phyloP scores from a whole-genome alignment of 2,797 vertebrate species.

The Galaxias olidus region DNA sequence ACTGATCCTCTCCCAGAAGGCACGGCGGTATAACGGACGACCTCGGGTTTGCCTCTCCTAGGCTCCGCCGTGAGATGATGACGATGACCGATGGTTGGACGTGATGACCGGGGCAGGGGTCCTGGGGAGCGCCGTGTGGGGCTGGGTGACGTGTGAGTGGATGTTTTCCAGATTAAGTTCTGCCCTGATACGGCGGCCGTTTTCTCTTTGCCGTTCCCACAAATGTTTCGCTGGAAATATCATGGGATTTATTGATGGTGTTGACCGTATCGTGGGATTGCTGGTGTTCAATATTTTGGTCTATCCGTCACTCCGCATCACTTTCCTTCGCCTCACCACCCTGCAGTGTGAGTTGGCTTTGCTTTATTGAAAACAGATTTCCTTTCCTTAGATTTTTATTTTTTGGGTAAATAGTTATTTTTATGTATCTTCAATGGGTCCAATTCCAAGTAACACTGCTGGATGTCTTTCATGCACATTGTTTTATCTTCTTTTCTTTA shows the following conservation, averaged over 20 bases:
- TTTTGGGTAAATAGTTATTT: too few relatives aligned
- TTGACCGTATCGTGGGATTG: conserved; percentile 19
- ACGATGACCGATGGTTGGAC: background rate
- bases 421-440: too few relatives aligned
- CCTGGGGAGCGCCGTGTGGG: background rate
- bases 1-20: conserved; percentile 23
- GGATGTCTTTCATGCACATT: conserved; percentile 24
- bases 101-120: background rate
- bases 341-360: conserved; percentile 6
- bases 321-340: conserved; percentile 6
- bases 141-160: background rate
- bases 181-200: conserved; percentile 31
- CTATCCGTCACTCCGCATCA: too few relatives aligned
- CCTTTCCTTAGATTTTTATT: too few relatives aligned
- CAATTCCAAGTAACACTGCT: background rate
- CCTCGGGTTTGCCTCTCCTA: conserved; percentile 4
- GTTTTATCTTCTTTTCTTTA: conserved; percentile 3
- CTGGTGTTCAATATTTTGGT: conserved; percentile 27
- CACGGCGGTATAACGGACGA: conserved; percentile 4
- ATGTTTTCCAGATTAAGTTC: conserved; percentile 22
- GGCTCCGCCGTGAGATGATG: conserved; percentile 11
- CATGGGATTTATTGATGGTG: conserved; percentile 3
- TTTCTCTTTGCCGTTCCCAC: background rate
- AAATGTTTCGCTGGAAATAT: background rate
- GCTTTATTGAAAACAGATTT: conserved; percentile 18